Percentiles rank a stretch among this genome's conserved stretches.
phyloP scores from a whole-genome alignment of 2,113 vertebrate species.

The Kobus ellipsiprymnus region DNA sequence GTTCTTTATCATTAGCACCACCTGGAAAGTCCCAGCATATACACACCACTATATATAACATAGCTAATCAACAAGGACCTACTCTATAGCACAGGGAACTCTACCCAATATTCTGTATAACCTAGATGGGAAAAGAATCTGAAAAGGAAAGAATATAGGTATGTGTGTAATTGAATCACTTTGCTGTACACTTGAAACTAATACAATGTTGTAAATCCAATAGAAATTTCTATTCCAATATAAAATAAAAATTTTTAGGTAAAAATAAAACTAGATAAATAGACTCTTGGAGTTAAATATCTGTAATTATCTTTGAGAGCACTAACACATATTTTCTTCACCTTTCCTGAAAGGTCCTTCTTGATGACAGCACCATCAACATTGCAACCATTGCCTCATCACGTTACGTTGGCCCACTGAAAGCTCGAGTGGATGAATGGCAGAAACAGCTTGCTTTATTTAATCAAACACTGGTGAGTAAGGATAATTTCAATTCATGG shows the following conservation, averaged over 20 bases:
- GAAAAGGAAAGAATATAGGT: not conserved
- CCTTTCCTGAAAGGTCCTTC: slow-evolving; percentile 77
- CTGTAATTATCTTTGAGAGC: not conserved
- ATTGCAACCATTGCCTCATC: slow-evolving; percentile 84
- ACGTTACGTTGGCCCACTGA: slow-evolving; percentile 82
- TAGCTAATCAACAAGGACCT: not conserved
- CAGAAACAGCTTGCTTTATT: slow-evolving; percentile 83
- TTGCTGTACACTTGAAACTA: not conserved
- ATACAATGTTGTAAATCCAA: not conserved
- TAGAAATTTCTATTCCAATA: not conserved
- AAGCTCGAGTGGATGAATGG: slow-evolving; percentile 81
- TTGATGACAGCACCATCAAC: slow-evolving; percentile 87
- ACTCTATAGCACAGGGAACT: not conserved
- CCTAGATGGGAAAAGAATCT: not conserved
- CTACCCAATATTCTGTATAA: not conserved
- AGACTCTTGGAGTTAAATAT: not conserved
- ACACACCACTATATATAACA: not conserved
- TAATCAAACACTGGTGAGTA: slow-evolving; percentile 86
- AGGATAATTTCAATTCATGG: not conserved
- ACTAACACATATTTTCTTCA: not conserved
- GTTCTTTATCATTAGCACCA: not conserved
- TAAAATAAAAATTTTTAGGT: not conserved
- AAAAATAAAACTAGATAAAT: not conserved
- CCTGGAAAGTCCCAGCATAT: not conserved
- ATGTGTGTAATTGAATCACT: not conserved